phyloP scores from a whole-genome alignment of 1,140 invertebrate genomes.

The Tachypleus tridentatus region DNA sequence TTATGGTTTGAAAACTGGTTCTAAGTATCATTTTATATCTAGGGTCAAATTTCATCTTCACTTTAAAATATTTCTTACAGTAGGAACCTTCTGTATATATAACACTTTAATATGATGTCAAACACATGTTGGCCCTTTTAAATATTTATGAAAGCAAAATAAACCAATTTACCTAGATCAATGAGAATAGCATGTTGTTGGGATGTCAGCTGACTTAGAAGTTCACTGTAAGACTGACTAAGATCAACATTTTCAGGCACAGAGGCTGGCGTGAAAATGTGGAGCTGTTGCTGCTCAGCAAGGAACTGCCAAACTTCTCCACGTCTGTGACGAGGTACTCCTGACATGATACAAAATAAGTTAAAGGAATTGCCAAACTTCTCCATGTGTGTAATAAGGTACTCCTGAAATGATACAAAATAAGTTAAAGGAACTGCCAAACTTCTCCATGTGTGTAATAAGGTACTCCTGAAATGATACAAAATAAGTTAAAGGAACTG shows the following conservation, averaged over 20 bases:
- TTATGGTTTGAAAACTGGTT: too few relatives aligned
- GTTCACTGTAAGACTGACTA: conserved; percentile 56
- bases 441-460: conserved; percentile 73
- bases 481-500: conserved; percentile 46
- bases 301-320: conserved; percentile 87
- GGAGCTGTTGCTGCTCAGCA: conserved; percentile 60
- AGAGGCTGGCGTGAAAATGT: conserved; percentile 27
- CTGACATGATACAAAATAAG: conserved; percentile 35
- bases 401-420: conserved; percentile 48
- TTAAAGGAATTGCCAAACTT: conserved; percentile 74
- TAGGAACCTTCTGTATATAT: too few relatives aligned
- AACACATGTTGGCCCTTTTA: too few relatives aligned
- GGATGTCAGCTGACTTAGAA: conserved; percentile 76
- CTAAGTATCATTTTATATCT: too few relatives aligned
- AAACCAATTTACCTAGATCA: conserved; percentile 52
- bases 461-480: conserved; percentile 56
- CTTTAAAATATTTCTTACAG: too few relatives aligned
- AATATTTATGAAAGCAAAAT: too few relatives aligned
- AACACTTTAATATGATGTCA: too few relatives aligned
- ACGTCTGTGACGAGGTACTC: conserved; percentile 69
- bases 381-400: conserved; percentile 68
- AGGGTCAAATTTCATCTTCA: too few relatives aligned
- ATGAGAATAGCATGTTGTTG: conserved; percentile 91
- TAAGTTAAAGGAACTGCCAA: conserved; percentile 60
- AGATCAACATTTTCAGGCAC: conserved; percentile 18